phyloP scores from a whole-genome alignment of 2,888 invertebrate genomes.

The Agonum fuliginosum region DNA sequence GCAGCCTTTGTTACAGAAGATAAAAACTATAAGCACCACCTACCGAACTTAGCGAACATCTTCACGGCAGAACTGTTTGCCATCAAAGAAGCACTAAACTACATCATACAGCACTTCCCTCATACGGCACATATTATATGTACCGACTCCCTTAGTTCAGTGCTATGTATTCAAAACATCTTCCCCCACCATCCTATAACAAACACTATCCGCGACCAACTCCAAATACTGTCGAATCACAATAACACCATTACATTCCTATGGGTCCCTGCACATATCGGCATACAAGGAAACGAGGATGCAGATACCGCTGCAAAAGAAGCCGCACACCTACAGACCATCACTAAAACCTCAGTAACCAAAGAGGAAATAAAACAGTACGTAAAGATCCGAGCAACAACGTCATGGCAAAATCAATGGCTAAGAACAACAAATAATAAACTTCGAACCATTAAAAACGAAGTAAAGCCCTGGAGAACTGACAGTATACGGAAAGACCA shows the following conservation, averaged over 20 bases:
- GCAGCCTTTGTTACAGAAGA: too few species aligned
- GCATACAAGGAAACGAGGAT: too few species aligned
- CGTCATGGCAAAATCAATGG: too few species aligned
- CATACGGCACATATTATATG: background rate
- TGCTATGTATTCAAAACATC: background rate
- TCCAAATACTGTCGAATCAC: background rate
- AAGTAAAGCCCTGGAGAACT: too few species aligned
- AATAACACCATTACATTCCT: background rate
- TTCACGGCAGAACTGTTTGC: background rate
- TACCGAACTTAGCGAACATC: background rate
- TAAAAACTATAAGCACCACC: too few species aligned
- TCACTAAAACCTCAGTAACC: too few species aligned
- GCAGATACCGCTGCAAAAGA: background rate
- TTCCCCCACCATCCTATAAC: background rate
- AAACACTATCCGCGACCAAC: background rate
- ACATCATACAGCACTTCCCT: background rate
- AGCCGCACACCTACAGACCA: slow-evolving; percentile 6
- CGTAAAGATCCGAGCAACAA: too few species aligned
- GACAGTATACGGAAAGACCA: too few species aligned
- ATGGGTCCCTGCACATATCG: background rate
- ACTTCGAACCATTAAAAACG: too few species aligned
- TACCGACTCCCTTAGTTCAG: background rate
- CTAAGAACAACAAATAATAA: too few species aligned
- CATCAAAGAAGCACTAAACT: background rate
- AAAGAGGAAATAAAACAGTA: too few species aligned